These are phyloP conservation scores for Harpalus rubripes DNA, from an alignment of 2,888 invertebrate genomes.

Conservation along the genomic window DNA sequence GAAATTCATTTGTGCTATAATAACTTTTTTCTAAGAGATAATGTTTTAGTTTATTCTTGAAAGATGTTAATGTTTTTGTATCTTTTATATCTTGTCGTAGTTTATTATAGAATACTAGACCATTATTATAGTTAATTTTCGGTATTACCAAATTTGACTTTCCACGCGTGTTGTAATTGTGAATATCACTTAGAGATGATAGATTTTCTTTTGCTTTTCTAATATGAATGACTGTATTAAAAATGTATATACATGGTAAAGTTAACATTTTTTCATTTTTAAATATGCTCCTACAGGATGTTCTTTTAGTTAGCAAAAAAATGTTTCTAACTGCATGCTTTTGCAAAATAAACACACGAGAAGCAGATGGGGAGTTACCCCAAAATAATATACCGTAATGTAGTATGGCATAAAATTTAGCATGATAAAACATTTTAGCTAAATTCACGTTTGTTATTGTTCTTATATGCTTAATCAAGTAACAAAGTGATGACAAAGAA, in stretches of 20 bases:
- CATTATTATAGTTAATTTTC: not conserved
- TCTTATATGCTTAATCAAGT: not conserved
- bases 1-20: not conserved
- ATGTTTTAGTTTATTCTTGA: not conserved
- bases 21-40: not conserved
- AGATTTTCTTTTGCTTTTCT: not conserved
- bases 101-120: not conserved
- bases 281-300: not conserved
- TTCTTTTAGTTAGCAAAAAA: not conserved
- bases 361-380: not conserved
- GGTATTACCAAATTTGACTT: not conserved
- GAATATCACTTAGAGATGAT: not conserved
- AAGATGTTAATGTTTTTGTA: not conserved
- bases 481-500: slow-evolving; percentile 8
- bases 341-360: slow-evolving; percentile 4
- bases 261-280: not conserved
- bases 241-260: not conserved
- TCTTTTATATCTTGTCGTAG: not conserved
- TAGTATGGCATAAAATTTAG: slow-evolving; percentile 13
- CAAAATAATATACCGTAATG: slow-evolving; percentile 12
- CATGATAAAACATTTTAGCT: slow-evolving; percentile 27
- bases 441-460: not conserved
- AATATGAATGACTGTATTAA: not conserved
- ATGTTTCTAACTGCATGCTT: slow-evolving; percentile 10
- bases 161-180: not conserved